phyloP scores from a whole-genome alignment of 2,888 invertebrate species.

The Loripinus fragilis region DNA sequence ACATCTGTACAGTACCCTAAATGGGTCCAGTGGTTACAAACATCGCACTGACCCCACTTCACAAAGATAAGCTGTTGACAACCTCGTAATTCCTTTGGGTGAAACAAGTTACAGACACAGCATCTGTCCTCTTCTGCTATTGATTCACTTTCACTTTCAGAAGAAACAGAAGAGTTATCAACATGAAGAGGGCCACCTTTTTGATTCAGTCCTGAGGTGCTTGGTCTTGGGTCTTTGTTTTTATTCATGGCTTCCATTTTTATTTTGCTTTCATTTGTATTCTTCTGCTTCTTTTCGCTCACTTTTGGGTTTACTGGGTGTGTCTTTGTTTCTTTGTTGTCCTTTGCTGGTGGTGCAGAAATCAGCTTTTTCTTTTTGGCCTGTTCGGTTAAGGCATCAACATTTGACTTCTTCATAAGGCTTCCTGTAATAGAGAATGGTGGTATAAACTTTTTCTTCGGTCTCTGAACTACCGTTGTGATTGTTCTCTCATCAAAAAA shows the following conservation, averaged over 20 bases:
- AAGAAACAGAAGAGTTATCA: too few species aligned
- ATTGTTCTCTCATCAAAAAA: conserved; percentile 10
- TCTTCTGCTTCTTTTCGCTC: not conserved
- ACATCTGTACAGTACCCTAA: conserved; percentile 20
- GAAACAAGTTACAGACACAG: conserved; percentile 19
- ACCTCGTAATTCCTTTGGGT: conserved; percentile 4
- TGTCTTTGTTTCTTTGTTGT: not conserved
- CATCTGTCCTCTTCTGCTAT: conserved; percentile 21
- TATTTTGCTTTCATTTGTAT: conserved; percentile 3
- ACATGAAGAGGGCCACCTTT: too few species aligned
- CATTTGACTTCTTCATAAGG: conserved; percentile 22
- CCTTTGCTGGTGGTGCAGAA: not conserved
- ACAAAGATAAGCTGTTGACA: conserved; percentile 21
- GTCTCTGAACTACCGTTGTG: conserved; percentile 23
- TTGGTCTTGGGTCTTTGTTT: not conserved
- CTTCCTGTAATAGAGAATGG: conserved; percentile 28
- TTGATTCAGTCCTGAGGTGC: too few species aligned
- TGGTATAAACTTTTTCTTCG: conserved; percentile 31
- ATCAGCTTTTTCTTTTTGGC: not conserved
- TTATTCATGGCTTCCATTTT: conserved; percentile 8
- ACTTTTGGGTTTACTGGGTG: not conserved
- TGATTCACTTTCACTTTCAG: not conserved
- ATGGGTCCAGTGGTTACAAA: conserved; percentile 32
- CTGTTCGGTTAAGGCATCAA: conserved; percentile 14
- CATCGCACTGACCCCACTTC: conserved; percentile 33